Percentiles rank a stretch among this genome's conserved stretches.
Evolutionary conservation across 2,888 invertebrate genomes (phyloP).

Genomic region (Eristalis tenax): DNA sequence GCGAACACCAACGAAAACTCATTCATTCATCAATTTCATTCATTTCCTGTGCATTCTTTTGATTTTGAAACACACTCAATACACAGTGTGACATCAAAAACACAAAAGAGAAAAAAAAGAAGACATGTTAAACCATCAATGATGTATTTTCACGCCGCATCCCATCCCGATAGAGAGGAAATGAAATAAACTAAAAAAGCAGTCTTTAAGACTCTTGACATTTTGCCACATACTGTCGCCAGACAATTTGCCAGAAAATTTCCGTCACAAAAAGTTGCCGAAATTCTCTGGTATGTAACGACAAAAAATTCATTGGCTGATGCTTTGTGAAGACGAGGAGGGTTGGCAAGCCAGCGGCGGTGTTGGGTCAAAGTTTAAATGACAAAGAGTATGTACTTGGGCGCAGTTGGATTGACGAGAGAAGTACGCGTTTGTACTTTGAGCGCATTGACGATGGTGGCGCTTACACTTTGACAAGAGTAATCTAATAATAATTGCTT

Average conservation of each 20-base stretch:
- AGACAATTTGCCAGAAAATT: slow-evolving; percentile 42
- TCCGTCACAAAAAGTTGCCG: slow-evolving; percentile 36
- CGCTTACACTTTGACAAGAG: slow-evolving; percentile 42
- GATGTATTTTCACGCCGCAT: too few relatives aligned
- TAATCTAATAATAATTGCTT: slow-evolving; percentile 59
- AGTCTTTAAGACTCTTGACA: slow-evolving; percentile 47
- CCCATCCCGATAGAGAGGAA: too few relatives aligned
- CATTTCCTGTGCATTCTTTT: slow-evolving; percentile 58
- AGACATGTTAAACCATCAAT: background rate
- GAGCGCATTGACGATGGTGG: slow-evolving; percentile 36
- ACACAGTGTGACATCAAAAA: background rate
- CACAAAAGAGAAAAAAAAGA: background rate
- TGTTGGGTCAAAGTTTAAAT: slow-evolving; percentile 55
- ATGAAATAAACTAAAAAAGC: too few relatives aligned
- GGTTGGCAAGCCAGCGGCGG: background rate
- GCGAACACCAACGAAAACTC: background rate
- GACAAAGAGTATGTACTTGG: slow-evolving; percentile 49
- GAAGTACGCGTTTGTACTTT: slow-evolving; percentile 21
- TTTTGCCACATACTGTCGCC: slow-evolving; percentile 43
- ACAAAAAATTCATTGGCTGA: background rate
- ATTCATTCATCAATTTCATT: slow-evolving; percentile 70
- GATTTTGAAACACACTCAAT: slow-evolving; percentile 34
- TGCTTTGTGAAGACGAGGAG: background rate
- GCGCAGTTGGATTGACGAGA: slow-evolving; percentile 36
- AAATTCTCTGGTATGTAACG: slow-evolving; percentile 57